These are phyloP conservation scores for Pocillopora grandis DNA, from an alignment of 92 coral and sea anemone species.

Conservation along the genomic window DNA sequence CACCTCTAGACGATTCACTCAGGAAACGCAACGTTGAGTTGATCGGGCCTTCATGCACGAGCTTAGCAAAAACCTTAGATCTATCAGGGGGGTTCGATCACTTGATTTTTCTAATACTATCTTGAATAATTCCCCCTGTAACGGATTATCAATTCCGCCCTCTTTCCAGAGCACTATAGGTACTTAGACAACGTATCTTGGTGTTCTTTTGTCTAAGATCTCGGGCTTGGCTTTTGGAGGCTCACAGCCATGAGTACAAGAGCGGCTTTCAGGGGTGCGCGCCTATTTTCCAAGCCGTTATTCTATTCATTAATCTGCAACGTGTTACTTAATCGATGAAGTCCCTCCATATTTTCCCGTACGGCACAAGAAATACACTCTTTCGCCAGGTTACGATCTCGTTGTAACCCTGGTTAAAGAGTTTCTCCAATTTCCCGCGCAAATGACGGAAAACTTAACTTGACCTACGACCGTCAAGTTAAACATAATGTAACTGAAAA, in stretches of 20 bases:
- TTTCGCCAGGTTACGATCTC: background rate
- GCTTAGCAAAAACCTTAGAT: background rate
- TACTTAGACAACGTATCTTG: conserved; percentile 52
- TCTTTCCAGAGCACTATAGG: conserved; percentile 44
- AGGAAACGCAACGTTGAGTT: too few relatives aligned
- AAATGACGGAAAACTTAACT: too few relatives aligned
- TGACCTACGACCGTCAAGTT: too few relatives aligned
- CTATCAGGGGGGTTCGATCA: conserved; percentile 15
- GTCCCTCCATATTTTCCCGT: conserved; percentile 47
- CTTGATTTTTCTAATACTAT: conserved; percentile 16
- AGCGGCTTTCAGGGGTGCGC: conserved; percentile 48
- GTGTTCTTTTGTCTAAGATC: conserved; percentile 64
- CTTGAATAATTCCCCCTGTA: conserved; percentile 27
- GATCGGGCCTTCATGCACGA: too few relatives aligned
- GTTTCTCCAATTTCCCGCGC: too few relatives aligned
- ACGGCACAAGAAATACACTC: conserved; percentile 39
- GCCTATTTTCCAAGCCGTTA: conserved; percentile 42
- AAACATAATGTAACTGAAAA: too few relatives aligned
- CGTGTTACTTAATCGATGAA: conserved; percentile 39
- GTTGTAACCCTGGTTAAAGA: too few relatives aligned
- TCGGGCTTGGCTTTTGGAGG: conserved; percentile 55
- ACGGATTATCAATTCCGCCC: conserved; percentile 28
- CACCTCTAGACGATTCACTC: too few relatives aligned
- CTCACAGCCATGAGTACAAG: conserved; percentile 49
- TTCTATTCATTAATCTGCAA: conserved; percentile 51